A percentile compares a stretch with the other conserved stretches of the same genome.
phyloP scores from a whole-genome alignment of 2,888 invertebrate species.

The Tachina grossa region DNA sequence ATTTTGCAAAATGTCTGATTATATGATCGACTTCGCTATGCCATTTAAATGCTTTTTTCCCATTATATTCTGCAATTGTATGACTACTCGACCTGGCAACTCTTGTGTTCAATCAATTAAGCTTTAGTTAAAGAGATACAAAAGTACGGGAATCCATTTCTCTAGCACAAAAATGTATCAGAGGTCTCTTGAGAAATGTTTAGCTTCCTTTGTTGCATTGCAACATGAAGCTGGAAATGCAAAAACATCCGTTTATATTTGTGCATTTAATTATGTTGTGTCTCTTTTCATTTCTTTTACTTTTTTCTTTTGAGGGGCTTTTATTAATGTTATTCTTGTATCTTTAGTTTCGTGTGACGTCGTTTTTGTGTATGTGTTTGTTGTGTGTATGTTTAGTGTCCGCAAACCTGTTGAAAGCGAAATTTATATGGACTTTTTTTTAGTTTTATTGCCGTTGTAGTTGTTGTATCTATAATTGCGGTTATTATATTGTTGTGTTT shows the following conservation, averaged over 20 bases:
- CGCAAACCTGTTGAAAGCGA: constrained; percentile 83
- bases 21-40: too few species aligned
- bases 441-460: constrained; percentile 35
- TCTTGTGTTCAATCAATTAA: too few species aligned
- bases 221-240: constrained; percentile 11
- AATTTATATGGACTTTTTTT: constrained; percentile 76
- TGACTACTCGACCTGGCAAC: background rate
- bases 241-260: background rate
- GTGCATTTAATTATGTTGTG: constrained; percentile 44
- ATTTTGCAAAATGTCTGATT: too few species aligned
- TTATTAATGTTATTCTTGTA: constrained; percentile 20
- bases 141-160: background rate
- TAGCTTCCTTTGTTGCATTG: constrained; percentile 30
- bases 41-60: too few species aligned
- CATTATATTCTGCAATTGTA: too few species aligned
- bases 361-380: constrained; percentile 17
- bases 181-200: constrained; percentile 6
- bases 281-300: constrained; percentile 52
- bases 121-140: background rate
- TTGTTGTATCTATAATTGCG: constrained; percentile 66
- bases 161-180: too few species aligned
- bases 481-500: constrained; percentile 45
- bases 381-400: constrained; percentile 38
- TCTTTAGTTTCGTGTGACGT: constrained; percentile 62
- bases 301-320: background rate